Percentiles rank a stretch among this genome's conserved stretches.
phyloP scores from a whole-genome alignment of 2,797 vertebrate genomes.

The Choloepus didactylus region DNA sequence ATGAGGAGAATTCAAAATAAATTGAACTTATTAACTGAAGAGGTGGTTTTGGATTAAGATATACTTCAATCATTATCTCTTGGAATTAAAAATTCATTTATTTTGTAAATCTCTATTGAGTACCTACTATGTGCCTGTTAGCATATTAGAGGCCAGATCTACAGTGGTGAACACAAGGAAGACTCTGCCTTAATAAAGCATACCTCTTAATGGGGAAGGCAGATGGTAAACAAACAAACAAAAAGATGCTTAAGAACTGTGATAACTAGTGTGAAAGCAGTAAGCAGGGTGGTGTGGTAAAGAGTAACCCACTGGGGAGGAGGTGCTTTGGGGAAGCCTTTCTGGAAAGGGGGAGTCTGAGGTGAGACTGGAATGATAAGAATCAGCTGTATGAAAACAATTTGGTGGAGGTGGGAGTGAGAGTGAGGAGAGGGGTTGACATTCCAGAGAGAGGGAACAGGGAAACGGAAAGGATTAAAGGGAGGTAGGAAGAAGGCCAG shows the following conservation, averaged over 20 bases:
- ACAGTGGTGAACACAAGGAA: not conserved
- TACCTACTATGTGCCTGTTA: not conserved
- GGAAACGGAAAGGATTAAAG: not conserved
- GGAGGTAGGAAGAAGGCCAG: not conserved
- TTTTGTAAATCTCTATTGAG: slow-evolving; percentile 7
- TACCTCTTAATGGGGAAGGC: not conserved
- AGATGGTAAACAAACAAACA: not conserved
- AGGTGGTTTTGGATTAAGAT: not conserved
- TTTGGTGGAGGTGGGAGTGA: not conserved
- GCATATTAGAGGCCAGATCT: not conserved
- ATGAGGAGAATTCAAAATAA: not conserved
- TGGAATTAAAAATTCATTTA: not conserved
- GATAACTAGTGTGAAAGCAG: no score
- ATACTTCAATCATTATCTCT: slow-evolving; percentile 14
- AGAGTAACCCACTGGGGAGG: not conserved
- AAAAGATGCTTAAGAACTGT: not conserved
- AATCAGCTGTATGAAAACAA: not conserved
- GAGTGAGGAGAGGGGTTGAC: not conserved
- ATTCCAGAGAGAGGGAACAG: not conserved
- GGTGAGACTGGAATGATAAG: not conserved
- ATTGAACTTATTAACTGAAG: not conserved
- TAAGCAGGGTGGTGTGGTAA: not conserved
- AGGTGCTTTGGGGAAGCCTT: not conserved
- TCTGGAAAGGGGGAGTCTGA: not conserved
- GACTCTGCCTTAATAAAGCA: not conserved